Evolutionary conservation across 2,888 invertebrate genomes (phyloP).

Genomic region (Lepidonotus clava): DNA sequence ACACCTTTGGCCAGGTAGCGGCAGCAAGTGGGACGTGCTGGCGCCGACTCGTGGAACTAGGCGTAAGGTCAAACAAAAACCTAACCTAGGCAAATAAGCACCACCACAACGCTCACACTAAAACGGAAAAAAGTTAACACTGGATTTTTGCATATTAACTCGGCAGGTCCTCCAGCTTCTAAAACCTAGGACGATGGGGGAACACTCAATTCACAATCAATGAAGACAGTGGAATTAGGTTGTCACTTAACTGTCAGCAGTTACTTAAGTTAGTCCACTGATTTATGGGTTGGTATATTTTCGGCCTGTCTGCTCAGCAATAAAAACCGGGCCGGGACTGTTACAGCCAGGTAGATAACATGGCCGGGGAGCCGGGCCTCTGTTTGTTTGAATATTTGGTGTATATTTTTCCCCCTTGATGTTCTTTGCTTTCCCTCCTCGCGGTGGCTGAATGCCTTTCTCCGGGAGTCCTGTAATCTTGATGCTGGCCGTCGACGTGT

Average conservation of each 20-base stretch:
- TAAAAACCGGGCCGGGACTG: background rate
- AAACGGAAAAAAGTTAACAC: background rate
- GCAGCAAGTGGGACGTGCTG: constrained; percentile 5
- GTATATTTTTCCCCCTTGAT: constrained; percentile 1
- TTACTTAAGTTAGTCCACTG: background rate
- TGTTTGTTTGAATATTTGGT: constrained; percentile 48
- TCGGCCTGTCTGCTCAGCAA: constrained; percentile 12
- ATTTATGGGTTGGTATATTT: constrained; percentile 14
- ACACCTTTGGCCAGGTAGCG: constrained; percentile 48
- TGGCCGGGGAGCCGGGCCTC: background rate
- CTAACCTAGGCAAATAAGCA: constrained; percentile 44
- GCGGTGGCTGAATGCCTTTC: constrained; percentile 27
- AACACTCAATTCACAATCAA: background rate
- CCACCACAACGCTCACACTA: background rate
- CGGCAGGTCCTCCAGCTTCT: background rate
- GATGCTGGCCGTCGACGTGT: constrained; percentile 14
- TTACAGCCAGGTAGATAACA: background rate
- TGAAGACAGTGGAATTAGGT: background rate
- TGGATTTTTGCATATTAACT: background rate
- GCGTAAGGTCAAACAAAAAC: constrained; percentile 50
- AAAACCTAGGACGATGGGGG: background rate
- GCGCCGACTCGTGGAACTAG: constrained; percentile 20
- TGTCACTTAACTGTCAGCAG: background rate
- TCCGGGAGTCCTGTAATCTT: constrained; percentile 17
- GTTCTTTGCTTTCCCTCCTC: constrained; percentile 1